phyloP scores from a whole-genome alignment of 2,888 invertebrate genomes.

The Polydrusus pterygomalis region DNA sequence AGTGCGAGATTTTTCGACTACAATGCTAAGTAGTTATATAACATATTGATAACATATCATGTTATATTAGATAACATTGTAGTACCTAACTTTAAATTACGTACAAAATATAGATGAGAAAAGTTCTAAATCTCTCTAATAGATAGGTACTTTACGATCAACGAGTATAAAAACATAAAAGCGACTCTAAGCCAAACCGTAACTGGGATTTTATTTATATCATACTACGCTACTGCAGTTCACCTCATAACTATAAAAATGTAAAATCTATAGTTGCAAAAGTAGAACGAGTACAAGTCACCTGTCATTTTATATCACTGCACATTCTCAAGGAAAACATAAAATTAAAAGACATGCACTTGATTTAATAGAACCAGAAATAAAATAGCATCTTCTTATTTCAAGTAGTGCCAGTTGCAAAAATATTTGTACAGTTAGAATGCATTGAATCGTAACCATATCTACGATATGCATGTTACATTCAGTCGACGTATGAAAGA shows the following conservation, averaged over 20 bases:
- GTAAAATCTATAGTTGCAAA: background rate
- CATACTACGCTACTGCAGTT: background rate
- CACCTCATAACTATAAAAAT: background rate
- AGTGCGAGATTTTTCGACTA: too few species aligned
- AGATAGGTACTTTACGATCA: too few species aligned
- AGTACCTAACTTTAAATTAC: too few species aligned
- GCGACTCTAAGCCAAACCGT: too few species aligned
- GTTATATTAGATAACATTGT: too few species aligned
- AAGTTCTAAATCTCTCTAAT: too few species aligned
- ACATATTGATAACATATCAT: too few species aligned
- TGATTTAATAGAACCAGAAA: constrained; percentile 24
- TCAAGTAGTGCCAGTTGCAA: constrained; percentile 29
- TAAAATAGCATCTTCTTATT: constrained; percentile 28
- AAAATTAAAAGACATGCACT: constrained; percentile 11
- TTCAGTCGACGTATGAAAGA: constrained; percentile 41
- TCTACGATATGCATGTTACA: constrained; percentile 31
- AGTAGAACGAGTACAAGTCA: constrained; percentile 1
- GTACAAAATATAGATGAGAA: too few species aligned
- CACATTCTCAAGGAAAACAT: constrained; percentile 16
- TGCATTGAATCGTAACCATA: constrained; percentile 33
- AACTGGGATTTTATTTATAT: too few species aligned
- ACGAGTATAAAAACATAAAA: too few species aligned
- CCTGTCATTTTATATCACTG: constrained; percentile 13
- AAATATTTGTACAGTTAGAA: constrained; percentile 29
- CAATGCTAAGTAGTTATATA: too few species aligned